Conservation (phyloP, 2,888 invertebrate genomes). For the Papilio gigon region DNA sequence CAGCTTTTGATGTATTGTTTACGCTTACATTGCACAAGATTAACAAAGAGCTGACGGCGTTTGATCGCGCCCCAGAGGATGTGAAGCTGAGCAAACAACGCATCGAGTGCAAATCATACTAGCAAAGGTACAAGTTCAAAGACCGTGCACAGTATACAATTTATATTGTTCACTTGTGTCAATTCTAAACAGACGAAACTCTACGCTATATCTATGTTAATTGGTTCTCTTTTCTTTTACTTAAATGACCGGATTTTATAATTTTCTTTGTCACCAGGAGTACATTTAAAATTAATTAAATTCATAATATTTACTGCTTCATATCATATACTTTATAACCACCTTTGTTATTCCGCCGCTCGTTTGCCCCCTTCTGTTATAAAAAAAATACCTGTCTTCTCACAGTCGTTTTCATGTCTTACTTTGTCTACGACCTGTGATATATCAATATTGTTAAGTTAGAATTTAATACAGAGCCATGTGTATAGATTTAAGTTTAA, state of each 20-base stretch:
- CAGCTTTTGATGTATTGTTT: slow-evolving; percentile 33
- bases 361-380: too few species aligned
- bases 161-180: too few species aligned
- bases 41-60: slow-evolving; percentile 34
- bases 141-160: neutral
- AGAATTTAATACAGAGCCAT: neutral
- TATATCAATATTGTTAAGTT: neutral
- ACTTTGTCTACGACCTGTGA: neutral
- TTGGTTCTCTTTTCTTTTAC: too few species aligned
- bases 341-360: too few species aligned
- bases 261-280: neutral
- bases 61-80: slow-evolving; percentile 34
- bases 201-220: too few species aligned
- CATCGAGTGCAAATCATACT: slow-evolving; percentile 30
- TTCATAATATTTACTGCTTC: too few species aligned
- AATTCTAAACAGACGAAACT: too few species aligned
- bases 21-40: slow-evolving; percentile 36
- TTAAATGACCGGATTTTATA: too few species aligned
- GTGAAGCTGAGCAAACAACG: slow-evolving; percentile 23
- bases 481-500: slow-evolving; percentile 13
- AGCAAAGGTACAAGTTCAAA: slow-evolving; percentile 4
- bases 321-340: too few species aligned
- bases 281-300: too few species aligned
- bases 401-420: too few species aligned
- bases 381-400: too few species aligned